Base-by-base conservation (phyloP, 2,113 vertebrate genomes). In the Meles meles region DNA sequence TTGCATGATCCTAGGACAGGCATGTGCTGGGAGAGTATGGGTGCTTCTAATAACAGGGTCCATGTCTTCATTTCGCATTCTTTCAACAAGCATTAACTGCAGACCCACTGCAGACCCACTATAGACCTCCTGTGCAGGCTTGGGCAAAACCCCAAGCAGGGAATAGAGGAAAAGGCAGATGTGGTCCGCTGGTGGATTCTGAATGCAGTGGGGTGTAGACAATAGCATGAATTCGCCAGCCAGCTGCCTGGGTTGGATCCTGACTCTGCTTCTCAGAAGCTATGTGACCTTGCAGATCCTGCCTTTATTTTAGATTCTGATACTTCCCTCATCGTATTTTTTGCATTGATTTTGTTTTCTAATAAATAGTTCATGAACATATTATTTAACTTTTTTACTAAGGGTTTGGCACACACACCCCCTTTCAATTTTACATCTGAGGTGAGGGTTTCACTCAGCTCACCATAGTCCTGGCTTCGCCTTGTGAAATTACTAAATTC, bases 401-500 rank as follows among this genome's bases (percentile, higher is more conserved):
- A 71, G 42, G 69, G 27, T 47, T 91, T 52, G 29, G 6, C 29
- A 49, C 39, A 55, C 17, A 55, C 5, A 55, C 15, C 17, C 4
- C n/a, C 21, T 80, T 85, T 93, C 93, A 47, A 95, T 80, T 55
- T 42, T 57, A 44, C 34, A 49, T 57, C 72, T 80, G 55, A 85
- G 18, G 12, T 25, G 37, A 83, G 31, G 21, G 18, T n/a, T 39
- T 84, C n/a, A 13, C 71, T 31, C 10, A 11, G 17, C 47, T 74
- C 44, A 76, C 27, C 31, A 7, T 42, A 7, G 12, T 57, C 65
- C 47, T 44, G 6, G 7, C 31, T 59, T 13, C 25, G 1, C 20
- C 57, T 67, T 61, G 12, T 55, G 47, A 29, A 39, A 67, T 65
- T 71, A 80, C 47, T 57, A 57, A 13, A 67, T n/a, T 74, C 55